A percentile compares a stretch with the other conserved stretches of the same genome.
phyloP scores from a whole-genome alignment of 1,140 invertebrate species.

The Lepidostoma basale region DNA sequence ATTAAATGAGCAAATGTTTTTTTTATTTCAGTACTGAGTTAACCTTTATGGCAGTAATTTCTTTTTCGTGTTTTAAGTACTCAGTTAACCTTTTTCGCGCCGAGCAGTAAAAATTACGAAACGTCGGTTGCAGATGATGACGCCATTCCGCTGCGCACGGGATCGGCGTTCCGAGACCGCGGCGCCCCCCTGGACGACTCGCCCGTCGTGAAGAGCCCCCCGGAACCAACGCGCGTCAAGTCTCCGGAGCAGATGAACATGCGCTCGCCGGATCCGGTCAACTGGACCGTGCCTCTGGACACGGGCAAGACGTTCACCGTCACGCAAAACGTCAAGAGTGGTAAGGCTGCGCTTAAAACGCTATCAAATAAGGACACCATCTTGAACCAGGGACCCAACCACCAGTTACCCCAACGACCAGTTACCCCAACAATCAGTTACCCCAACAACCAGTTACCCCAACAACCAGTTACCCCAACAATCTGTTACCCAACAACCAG shows the following conservation, averaged over 20 bases:
- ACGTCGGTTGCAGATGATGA: slow-evolving; percentile 58
- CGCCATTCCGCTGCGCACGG: slow-evolving; percentile 56
- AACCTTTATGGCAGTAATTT: no score
- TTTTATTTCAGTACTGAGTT: no score
- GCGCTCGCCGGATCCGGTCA: slow-evolving; percentile 88
- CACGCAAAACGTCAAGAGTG: slow-evolving; percentile 87
- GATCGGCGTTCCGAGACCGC: slow-evolving; percentile 57
- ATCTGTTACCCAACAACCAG: no score
- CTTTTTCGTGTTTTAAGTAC: no score
- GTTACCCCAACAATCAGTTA: neutral
- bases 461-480: no score
- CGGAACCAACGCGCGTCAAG: slow-evolving; percentile 89
- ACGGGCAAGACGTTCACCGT: slow-evolving; percentile 92
- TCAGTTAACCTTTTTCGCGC: no score
- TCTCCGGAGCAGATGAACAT: slow-evolving; percentile 91
- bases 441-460: neutral
- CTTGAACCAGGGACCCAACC: no score
- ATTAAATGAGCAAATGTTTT: no score
- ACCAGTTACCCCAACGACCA: neutral
- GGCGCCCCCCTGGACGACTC: slow-evolving; percentile 57
- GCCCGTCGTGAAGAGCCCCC: slow-evolving; percentile 82
- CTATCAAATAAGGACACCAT: no score
- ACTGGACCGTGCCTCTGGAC: slow-evolving; percentile 92
- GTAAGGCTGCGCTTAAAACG: slow-evolving; percentile 60
- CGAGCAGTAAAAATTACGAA: no score